A percentile compares a stretch with the other conserved stretches of the same genome.
These are phyloP conservation scores for Synergus japonicus DNA, from an alignment of 2,888 invertebrate genomes.

Conservation along the genomic window DNA sequence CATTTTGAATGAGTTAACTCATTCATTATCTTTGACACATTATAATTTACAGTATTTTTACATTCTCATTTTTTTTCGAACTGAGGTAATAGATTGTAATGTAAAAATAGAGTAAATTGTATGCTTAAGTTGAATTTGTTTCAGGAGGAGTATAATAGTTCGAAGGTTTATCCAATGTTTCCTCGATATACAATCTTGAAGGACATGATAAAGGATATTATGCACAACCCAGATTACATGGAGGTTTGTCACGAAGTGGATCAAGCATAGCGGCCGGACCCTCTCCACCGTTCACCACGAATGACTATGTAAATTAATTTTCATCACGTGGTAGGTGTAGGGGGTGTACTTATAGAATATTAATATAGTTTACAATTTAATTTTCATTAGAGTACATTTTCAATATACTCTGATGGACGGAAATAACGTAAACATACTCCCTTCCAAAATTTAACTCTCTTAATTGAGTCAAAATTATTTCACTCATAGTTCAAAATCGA, in stretches of 20 bases:
- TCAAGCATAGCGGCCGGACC: constrained; percentile 75
- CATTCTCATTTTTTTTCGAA: too few relatives aligned
- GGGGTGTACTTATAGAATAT: constrained; percentile 57
- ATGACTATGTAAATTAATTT: constrained; percentile 70
- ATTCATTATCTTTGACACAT: too few relatives aligned
- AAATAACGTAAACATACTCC: constrained; percentile 2
- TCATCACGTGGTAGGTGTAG: constrained; percentile 63
- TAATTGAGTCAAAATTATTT: neutral
- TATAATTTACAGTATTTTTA: too few relatives aligned
- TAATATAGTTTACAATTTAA: neutral
- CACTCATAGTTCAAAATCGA: neutral
- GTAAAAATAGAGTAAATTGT: neutral
- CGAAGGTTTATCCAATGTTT: constrained; percentile 95
- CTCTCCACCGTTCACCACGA: constrained; percentile 75
- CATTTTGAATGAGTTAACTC: too few relatives aligned
- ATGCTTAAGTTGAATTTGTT: constrained; percentile 65
- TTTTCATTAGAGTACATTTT: neutral
- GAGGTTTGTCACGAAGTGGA: constrained; percentile 96
- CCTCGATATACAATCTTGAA: constrained; percentile 97
- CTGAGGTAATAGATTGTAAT: too few relatives aligned
- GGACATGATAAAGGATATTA: constrained; percentile 97
- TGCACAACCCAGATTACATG: constrained; percentile 98
- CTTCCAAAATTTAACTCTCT: neutral
- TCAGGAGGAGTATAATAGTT: constrained; percentile 93
- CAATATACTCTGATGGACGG: neutral